These are phyloP conservation scores for Taxidea taxus DNA, from an alignment of 2,113 vertebrate genomes.

Conservation along the genomic window DNA sequence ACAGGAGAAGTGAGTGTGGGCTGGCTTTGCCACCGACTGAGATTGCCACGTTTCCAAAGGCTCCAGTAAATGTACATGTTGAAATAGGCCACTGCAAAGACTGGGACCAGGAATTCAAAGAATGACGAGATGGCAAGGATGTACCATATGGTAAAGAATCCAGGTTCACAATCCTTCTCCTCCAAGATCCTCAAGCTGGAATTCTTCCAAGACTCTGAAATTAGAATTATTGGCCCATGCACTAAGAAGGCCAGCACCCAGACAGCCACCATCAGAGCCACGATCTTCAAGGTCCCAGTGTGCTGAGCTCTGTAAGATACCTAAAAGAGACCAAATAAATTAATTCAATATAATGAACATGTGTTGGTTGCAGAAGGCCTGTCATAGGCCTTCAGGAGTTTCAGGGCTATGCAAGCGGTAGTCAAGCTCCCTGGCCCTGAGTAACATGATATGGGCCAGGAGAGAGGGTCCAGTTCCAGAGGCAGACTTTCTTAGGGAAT, in stretches of 20 bases:
- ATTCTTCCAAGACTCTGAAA: conserved; percentile 79
- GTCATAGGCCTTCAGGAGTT: neutral
- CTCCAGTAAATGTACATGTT: conserved; percentile 90
- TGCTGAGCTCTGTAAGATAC: conserved; percentile 88
- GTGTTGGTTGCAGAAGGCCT: neutral
- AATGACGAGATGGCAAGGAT: conserved; percentile 72
- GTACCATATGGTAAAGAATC: neutral
- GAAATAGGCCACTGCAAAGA: conserved; percentile 90
- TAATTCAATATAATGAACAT: neutral
- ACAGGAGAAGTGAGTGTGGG: neutral
- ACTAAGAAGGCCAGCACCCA: conserved; percentile 92
- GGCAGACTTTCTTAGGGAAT: neutral
- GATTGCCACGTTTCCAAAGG: conserved; percentile 85
- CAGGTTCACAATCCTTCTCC: conserved; percentile 71
- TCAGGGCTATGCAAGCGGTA: neutral
- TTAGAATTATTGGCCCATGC: conserved; percentile 89
- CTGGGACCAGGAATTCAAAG: conserved; percentile 92
- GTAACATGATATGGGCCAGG: neutral
- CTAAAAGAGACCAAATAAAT: conserved; percentile 72
- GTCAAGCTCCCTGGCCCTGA: neutral
- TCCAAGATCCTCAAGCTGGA: neutral
- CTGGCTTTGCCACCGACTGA: neutral
- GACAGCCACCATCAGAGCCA: conserved; percentile 86
- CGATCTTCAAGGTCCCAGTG: conserved; percentile 80
- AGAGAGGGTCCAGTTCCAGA: neutral